Evolutionary conservation across 2,113 vertebrate genomes (phyloP).

Genomic region (Cyrtonyx montezumae): DNA sequence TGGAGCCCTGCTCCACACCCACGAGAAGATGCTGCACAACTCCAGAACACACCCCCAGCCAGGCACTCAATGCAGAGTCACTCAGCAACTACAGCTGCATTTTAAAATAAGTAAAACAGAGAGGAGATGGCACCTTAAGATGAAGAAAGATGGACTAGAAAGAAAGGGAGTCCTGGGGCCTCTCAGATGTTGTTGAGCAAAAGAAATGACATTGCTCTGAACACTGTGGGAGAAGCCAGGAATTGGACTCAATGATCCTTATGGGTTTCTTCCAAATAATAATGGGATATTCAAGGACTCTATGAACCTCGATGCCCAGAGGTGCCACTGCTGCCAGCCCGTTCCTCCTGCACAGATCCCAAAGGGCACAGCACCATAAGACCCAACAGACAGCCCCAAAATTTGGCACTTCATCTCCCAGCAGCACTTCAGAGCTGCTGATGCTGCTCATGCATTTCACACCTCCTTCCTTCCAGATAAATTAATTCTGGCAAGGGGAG

Average conservation of each 20-base stretch:
- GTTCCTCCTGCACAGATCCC: slow-evolving; percentile 22
- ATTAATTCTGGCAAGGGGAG: background rate
- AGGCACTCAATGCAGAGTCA: background rate
- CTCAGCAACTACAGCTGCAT: slow-evolving; percentile 1
- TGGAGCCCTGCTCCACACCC: background rate
- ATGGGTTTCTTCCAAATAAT: no score
- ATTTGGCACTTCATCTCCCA: background rate
- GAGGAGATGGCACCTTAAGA: background rate
- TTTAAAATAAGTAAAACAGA: background rate
- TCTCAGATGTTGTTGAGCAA: accelerated
- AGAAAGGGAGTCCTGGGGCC: background rate
- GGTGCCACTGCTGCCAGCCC: background rate
- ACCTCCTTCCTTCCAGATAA: background rate
- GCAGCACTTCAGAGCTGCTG: background rate
- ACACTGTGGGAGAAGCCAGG: background rate
- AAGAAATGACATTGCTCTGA: background rate
- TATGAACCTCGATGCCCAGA: background rate
- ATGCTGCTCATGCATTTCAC: background rate
- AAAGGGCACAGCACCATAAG: background rate
- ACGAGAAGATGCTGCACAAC: background rate
- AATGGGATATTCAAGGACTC: no score
- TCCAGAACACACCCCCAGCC: background rate
- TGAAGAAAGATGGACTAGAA: background rate
- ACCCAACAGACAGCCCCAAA: background rate
- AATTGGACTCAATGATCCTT: no score